A percentile compares a stretch with the other conserved stretches of the same genome.
phyloP scores from a whole-genome alignment of 35 echinoderm and acorn worm species.

The Ophiothrix spiculata region DNA sequence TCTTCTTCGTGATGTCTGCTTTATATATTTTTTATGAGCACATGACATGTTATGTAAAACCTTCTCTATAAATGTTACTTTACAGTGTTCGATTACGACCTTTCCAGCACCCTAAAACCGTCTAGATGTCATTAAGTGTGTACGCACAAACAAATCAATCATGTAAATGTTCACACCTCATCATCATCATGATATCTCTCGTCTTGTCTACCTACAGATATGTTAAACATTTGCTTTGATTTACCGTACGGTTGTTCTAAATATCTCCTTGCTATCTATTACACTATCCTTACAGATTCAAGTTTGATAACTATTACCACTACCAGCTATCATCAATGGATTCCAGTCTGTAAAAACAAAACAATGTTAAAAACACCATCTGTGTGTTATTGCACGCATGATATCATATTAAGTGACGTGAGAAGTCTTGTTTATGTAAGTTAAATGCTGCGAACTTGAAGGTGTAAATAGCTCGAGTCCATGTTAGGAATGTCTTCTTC shows the following conservation, averaged over 20 bases:
- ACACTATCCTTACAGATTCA: background rate
- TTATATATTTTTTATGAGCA: too few relatives aligned
- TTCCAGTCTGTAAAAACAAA: background rate
- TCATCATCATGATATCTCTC: background rate
- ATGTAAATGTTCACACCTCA: background rate
- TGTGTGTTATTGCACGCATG: background rate
- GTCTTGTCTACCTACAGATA: background rate
- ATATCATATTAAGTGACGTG: background rate
- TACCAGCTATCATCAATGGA: background rate
- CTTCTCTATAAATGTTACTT: too few relatives aligned
- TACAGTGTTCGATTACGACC: too few relatives aligned
- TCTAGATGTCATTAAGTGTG: background rate
- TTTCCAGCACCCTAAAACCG: background rate
- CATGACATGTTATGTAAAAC: too few relatives aligned
- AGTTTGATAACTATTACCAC: background rate
- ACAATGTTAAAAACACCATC: slow-evolving; percentile 2
- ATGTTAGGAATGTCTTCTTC: too few relatives aligned
- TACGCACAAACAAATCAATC: slow-evolving; percentile 15
- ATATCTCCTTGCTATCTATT: background rate
- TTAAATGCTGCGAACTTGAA: background rate
- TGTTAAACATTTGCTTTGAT: slow-evolving; percentile 8
- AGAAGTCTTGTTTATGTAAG: slow-evolving; percentile 1
- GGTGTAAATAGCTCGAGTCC: too few relatives aligned
- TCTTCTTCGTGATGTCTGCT: too few relatives aligned
- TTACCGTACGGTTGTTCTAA: background rate